These are phyloP conservation scores for Cisticola juncidis DNA, from an alignment of 2,113 vertebrate genomes.

Conservation along the genomic window DNA sequence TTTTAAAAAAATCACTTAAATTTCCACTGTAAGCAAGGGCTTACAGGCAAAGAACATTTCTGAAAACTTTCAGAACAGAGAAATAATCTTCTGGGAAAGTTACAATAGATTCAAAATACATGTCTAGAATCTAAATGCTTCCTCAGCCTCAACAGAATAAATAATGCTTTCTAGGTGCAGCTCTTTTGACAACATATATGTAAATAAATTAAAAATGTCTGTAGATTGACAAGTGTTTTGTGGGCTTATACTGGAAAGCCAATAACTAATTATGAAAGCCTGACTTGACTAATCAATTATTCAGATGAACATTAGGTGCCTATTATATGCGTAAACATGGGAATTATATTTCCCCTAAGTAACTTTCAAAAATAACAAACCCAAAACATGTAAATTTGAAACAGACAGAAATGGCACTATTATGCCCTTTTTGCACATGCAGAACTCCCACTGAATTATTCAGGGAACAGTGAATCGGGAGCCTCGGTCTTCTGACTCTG, in stretches of 20 bases:
- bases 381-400: constrained; percentile 49
- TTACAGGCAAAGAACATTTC: background rate
- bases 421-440: constrained; percentile 7
- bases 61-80: constrained; percentile 26
- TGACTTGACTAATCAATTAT: constrained; percentile 92
- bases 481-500: background rate
- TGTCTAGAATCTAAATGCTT: background rate
- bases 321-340: constrained; percentile 83
- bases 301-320: constrained; percentile 90
- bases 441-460: constrained; percentile 55
- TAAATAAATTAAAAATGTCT: constrained; percentile 68
- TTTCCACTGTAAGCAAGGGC: background rate
- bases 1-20: background rate
- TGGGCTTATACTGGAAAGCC: constrained; percentile 82
- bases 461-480: background rate
- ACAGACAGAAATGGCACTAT: background rate
- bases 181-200: constrained; percentile 58
- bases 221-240: constrained; percentile 72
- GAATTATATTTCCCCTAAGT: constrained; percentile 83
- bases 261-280: constrained; percentile 91
- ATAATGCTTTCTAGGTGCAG: constrained; percentile 49
- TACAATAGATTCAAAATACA: constrained; percentile 9
- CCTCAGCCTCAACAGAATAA: constrained; percentile 15
- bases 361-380: constrained; percentile 62
- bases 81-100: constrained; percentile 34